Percentiles rank a stretch among this genome's conserved stretches.
Evolutionary conservation across 2,797 vertebrate genomes (phyloP).

Genomic region (Cirrhinus molitorella): DNA sequence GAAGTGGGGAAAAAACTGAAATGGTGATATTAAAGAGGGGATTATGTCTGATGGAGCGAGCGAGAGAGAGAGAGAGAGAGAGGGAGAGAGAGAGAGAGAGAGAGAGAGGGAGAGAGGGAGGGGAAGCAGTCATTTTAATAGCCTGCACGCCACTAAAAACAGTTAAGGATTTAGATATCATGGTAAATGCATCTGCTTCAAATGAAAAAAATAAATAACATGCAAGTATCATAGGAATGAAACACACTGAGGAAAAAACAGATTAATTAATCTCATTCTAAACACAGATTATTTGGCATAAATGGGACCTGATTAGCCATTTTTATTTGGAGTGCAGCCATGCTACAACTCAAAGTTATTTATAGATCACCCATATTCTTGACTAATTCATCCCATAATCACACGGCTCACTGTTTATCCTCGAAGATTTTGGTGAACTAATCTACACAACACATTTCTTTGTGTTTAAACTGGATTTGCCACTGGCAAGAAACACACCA

Average conservation of each 20-base stretch:
- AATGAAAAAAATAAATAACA: not conserved
- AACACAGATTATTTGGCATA: constrained; percentile 28
- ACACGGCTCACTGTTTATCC: constrained; percentile 67
- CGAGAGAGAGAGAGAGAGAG: not conserved
- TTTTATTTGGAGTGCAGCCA: constrained; percentile 37
- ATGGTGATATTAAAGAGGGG: constrained; percentile 32
- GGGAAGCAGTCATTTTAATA: constrained; percentile 38
- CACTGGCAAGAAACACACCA: constrained; percentile 1
- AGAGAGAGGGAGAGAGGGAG: not conserved
- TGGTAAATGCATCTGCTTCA: constrained; percentile 23
- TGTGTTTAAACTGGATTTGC: constrained; percentile 4
- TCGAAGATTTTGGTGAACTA: constrained; percentile 59
- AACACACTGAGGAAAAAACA: not conserved
- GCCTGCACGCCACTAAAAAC: constrained; percentile 10
- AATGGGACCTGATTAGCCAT: constrained; percentile 37
- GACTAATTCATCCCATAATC: constrained; percentile 68
- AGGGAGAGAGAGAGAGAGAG: too few relatives aligned
- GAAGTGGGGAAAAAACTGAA: constrained; percentile 30
- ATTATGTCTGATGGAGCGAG: constrained; percentile 37
- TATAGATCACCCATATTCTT: constrained; percentile 68
- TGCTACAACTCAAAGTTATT: constrained; percentile 65
- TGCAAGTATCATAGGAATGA: not conserved
- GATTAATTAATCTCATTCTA: constrained; percentile 40
- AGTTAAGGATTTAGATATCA: constrained; percentile 27
- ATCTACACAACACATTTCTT: constrained; percentile 61